Evolutionary conservation across 2,113 vertebrate species (phyloP), one percentile per base, ranked within the genome.

Genomic region (Lagopus muta): DNA sequence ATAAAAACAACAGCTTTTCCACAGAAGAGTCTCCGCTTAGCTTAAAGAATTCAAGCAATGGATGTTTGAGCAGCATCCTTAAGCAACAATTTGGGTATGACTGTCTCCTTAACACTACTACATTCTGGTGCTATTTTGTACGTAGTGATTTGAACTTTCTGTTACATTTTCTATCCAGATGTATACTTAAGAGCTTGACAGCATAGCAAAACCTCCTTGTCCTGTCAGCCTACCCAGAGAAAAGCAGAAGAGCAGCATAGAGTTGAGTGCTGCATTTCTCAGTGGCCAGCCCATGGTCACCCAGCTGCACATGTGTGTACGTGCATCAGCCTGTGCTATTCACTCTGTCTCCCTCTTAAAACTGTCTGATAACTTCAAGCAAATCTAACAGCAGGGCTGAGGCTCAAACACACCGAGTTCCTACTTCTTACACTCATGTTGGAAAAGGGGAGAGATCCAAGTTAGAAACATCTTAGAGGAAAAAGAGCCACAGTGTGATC

Each of bases 301-400:
- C 64, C 42, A 9, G 47, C 6, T 16, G 30, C 54, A 5, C 19
- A 0, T 1, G 8, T 34, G n/a, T 48, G 12, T 25, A 40, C 1
- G 19, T 52, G 19, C 32, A 11, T 58, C 32, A 55, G 18, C 4
- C 50, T 67, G 54, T 89, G 78, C 73, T 61, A 0, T 45, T 42
- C 32, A 3, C 45, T 38, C 18, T 16, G 8, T 69, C 32, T 75
- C 47, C 11, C 78, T 52, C 45, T 42, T 42, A 62, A 89, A 88
- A 62, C 47, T 72, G 19, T 17, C 74, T 85, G 79, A 43, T 12
- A 55, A 38, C 7, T 20, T 45, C 70, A 72, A 47, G 7, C 66
- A 43, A 82, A 27, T 4, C 54, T 62, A 8, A 3, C 25, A 82
- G 70, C 38, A 78, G 57, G 22, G 25, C 64, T 73, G 58, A 69